These are phyloP conservation scores for Euzophera pinguis DNA, from an alignment of 2,888 invertebrate species.

Conservation along the genomic window DNA sequence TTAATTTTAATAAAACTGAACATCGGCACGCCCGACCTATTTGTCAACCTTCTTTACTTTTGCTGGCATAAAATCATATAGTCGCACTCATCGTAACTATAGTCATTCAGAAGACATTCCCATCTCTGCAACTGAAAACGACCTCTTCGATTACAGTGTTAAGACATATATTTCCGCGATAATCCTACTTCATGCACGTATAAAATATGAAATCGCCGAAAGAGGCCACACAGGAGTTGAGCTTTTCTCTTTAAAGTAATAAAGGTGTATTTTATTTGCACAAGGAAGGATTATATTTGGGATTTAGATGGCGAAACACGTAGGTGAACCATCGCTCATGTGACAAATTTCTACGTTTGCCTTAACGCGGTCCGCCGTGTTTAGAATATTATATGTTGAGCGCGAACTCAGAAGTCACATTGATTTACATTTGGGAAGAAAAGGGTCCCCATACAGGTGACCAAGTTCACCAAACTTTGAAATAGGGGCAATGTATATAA, in stretches of 20 bases:
- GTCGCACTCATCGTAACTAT: slow-evolving; percentile 63
- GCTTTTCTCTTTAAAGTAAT: slow-evolving; percentile 76
- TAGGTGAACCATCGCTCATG: slow-evolving; percentile 80
- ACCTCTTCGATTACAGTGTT: slow-evolving; percentile 62
- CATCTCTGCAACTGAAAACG: slow-evolving; percentile 52
- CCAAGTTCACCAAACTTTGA: slow-evolving; percentile 30
- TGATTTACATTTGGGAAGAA: slow-evolving; percentile 67
- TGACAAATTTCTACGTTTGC: slow-evolving; percentile 80
- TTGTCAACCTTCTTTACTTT: slow-evolving; percentile 80
- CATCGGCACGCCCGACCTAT: slow-evolving; percentile 77
- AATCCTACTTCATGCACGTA: slow-evolving; percentile 55
- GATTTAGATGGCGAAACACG: slow-evolving; percentile 76
- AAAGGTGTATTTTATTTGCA: slow-evolving; percentile 78
- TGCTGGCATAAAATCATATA: slow-evolving; percentile 76
- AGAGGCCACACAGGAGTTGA: slow-evolving; percentile 64
- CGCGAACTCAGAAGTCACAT: slow-evolving; percentile 58
- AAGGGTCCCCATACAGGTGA: slow-evolving; percentile 36
- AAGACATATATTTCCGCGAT: slow-evolving; percentile 73
- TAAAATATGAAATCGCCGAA: slow-evolving; percentile 66
- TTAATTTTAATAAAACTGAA: slow-evolving; percentile 79
- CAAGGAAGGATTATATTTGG: slow-evolving; percentile 71
- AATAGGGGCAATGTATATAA: slow-evolving; percentile 8
- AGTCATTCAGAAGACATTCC: slow-evolving; percentile 37
- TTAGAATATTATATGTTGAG: slow-evolving; percentile 73
- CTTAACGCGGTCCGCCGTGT: slow-evolving; percentile 75